A percentile compares a stretch with the other conserved stretches of the same genome.
Evolutionary conservation across 2,113 vertebrate genomes (phyloP).

Genomic region (Ameiurus melas): DNA sequence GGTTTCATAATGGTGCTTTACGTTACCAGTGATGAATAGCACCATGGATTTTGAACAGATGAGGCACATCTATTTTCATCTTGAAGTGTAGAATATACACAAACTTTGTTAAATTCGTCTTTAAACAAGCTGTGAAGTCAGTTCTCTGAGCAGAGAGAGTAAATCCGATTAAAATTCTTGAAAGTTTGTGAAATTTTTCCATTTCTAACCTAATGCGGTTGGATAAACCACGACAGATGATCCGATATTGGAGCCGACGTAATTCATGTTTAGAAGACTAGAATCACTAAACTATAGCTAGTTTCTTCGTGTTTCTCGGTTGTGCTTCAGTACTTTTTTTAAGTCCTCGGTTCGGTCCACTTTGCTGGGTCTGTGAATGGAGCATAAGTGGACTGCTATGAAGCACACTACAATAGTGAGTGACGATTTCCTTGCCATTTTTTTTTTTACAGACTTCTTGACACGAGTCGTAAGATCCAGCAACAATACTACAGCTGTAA

Average conservation of each 20-base stretch:
- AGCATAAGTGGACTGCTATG: neutral
- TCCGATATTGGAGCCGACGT: neutral
- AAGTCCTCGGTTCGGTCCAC: neutral
- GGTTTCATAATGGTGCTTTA: neutral
- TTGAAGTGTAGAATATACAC: neutral
- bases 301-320: neutral
- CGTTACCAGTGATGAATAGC: neutral
- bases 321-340: neutral
- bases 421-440: neutral
- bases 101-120: neutral
- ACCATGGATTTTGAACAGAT: neutral
- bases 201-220: neutral
- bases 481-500: neutral
- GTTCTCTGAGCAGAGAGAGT: neutral
- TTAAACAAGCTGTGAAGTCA: neutral
- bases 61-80: neutral
- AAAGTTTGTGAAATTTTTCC: neutral
- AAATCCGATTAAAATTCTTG: neutral
- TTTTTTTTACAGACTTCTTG: neutral
- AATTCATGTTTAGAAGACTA: neutral
- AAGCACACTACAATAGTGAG: neutral
- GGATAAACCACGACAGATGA: neutral
- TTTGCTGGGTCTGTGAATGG: neutral
- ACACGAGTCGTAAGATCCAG: neutral
- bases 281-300: neutral